These are phyloP conservation scores for Drosophila pseudoobscura DNA, from an alignment of 1,140 invertebrate species.

Conservation along the genomic window DNA sequence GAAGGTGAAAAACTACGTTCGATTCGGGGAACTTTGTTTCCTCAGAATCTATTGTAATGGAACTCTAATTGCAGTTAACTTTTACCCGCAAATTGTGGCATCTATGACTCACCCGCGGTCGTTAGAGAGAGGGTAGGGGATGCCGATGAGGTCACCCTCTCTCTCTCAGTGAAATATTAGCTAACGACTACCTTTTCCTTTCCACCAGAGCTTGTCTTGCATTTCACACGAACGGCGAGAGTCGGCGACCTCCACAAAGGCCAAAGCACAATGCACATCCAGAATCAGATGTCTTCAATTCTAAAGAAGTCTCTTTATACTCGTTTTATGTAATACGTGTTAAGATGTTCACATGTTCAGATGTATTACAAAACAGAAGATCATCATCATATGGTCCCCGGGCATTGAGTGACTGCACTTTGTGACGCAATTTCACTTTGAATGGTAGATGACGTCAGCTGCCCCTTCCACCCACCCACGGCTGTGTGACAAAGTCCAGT, in stretches of 20 bases:
- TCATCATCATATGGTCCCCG: slow-evolving; percentile 26
- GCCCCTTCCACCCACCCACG: background rate
- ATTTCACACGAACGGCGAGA: slow-evolving; percentile 60
- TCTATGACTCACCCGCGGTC: slow-evolving; percentile 50
- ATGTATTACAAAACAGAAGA: slow-evolving; percentile 27
- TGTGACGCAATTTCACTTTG: slow-evolving; percentile 42
- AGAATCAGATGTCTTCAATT: slow-evolving; percentile 41
- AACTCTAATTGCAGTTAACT: slow-evolving; percentile 65
- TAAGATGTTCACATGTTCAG: background rate
- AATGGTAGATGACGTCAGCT: slow-evolving; percentile 42
- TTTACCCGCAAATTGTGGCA: slow-evolving; percentile 62
- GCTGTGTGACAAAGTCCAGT: slow-evolving; percentile 15
- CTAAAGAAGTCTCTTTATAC: slow-evolving; percentile 21
- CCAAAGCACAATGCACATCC: slow-evolving; percentile 14
- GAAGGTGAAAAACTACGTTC: slow-evolving; percentile 65
- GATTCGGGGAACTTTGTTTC: slow-evolving; percentile 33
- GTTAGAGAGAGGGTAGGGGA: background rate
- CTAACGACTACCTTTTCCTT: slow-evolving; percentile 7
- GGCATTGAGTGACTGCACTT: slow-evolving; percentile 23
- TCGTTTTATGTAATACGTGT: slow-evolving; percentile 34
- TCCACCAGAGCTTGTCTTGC: slow-evolving; percentile 29
- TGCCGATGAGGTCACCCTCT: slow-evolving; percentile 31
- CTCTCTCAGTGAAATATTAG: slow-evolving; percentile 14
- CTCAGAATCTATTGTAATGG: slow-evolving; percentile 18
- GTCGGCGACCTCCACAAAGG: slow-evolving; percentile 50